Conservation (phyloP, 2,888 invertebrate species). For the Pristionchus entomophagus region DNA sequence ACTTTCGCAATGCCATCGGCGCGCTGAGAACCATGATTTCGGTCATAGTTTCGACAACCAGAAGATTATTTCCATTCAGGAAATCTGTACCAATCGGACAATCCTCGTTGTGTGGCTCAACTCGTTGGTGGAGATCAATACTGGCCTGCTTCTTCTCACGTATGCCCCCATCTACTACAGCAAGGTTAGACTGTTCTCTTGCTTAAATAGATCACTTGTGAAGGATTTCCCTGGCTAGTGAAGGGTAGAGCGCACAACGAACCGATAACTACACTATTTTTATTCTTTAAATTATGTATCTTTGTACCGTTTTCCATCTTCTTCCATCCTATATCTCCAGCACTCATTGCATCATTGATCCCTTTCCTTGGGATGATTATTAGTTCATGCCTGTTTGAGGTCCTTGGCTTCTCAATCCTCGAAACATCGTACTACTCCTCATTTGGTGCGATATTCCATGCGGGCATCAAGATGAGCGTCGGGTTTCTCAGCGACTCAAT, state of each 20-base stretch:
- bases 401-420: not conserved
- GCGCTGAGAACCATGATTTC: too few relatives aligned
- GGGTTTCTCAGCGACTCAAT: constrained; percentile 64
- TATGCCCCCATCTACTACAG: constrained; percentile 55
- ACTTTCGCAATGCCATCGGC: too few relatives aligned
- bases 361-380: too few relatives aligned
- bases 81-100: constrained; percentile 62
- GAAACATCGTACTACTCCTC: constrained; percentile 48
- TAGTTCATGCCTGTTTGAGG: too few relatives aligned
- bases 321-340: too few relatives aligned
- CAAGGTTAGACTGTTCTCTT: constrained; percentile 41
- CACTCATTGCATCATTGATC: too few relatives aligned
- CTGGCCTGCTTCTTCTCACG: constrained; percentile 50
- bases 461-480: constrained; percentile 65
- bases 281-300: too few relatives aligned
- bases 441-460: constrained; percentile 52
- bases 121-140: constrained; percentile 51
- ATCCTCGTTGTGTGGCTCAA: constrained; percentile 56
- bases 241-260: too few relatives aligned
- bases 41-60: too few relatives aligned
- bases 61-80: constrained; percentile 55
- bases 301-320: too few relatives aligned
- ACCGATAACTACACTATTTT: too few relatives aligned
- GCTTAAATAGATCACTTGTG: not conserved
- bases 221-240: too few relatives aligned